Base-by-base conservation (phyloP, 2,113 vertebrate species). In the Vicugna pacos region DNA sequence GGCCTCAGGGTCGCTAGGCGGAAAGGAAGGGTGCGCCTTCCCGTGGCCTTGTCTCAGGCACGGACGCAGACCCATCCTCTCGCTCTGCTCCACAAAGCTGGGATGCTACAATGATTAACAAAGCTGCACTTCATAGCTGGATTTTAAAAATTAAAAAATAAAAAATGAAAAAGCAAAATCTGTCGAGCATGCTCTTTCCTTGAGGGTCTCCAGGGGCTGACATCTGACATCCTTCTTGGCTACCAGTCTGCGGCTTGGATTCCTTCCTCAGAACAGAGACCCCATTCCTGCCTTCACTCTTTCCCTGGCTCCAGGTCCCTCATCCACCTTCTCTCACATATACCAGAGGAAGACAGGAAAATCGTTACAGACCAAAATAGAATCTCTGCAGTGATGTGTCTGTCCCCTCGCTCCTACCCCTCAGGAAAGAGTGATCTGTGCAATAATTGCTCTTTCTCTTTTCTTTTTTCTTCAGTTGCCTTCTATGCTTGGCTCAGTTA, bases 201-300 rank as follows among this genome's bases (percentile, higher is more conserved):
- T 0, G 16, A 60, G 13, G 10, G 4, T 50, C 35, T 32, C 28
- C 17, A 8, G 8, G 4, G 77, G 2, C 15, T 0, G 50, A 17
- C n/a, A 3, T 30, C 15, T 0, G 50, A 17, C n/a, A 3, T 30
- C 58, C 8, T 24, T 6, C 24, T 19, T 73, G 52, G 70, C 15
- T 6, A 2, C 5, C 0, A 1, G 9, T 16, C 13, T 15, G 0
- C 16, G 3, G 3, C 30, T 19, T 16, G 42, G 56, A 28, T 22
- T 35, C 16, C 30, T 82, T 42, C 0, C 14, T 80, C 28, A 22
- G n/a, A 46, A 19, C 3, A 65, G 62, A 67, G 15, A 3, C 10
- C 30, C 10, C 16, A 32, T 11, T 56, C 7, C 56, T 4, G 11
- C 3, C 9, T 58, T 72, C 70, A 20, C 9, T 67, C 35, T 13